Percentiles rank a stretch among this genome's conserved stretches.
Conservation (phyloP, 2,888 invertebrate species). For the Cephus spinipes region DNA sequence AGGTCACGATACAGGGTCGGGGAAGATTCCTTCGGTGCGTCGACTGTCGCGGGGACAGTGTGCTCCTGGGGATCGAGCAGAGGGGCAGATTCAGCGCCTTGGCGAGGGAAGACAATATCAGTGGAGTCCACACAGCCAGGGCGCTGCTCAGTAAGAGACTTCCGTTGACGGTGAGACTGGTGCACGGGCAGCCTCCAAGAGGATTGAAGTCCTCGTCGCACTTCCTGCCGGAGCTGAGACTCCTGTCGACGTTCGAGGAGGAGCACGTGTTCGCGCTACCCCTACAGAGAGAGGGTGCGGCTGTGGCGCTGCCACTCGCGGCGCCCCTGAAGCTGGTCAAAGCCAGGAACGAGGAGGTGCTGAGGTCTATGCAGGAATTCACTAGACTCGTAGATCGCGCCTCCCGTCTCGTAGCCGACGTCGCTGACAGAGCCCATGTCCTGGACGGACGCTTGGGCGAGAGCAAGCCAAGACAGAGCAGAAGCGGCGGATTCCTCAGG, state of each 20-base stretch:
- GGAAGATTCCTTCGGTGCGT: constrained; percentile 88
- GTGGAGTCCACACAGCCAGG: constrained; percentile 92
- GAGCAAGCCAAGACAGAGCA: constrained; percentile 57
- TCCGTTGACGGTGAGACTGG: constrained; percentile 91
- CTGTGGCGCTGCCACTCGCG: constrained; percentile 86
- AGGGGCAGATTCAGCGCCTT: constrained; percentile 92
- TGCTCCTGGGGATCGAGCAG: constrained; percentile 87
- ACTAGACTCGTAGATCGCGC: constrained; percentile 83
- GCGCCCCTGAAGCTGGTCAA: constrained; percentile 87
- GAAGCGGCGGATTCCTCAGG: constrained; percentile 68
- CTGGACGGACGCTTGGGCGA: constrained; percentile 85
- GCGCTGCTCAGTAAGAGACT: constrained; percentile 89
- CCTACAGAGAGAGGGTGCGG: constrained; percentile 80
- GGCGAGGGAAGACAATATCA: constrained; percentile 93
- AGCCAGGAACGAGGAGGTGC: constrained; percentile 84
- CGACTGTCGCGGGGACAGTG: constrained; percentile 85
- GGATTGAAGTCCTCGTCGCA: constrained; percentile 84
- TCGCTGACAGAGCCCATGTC: constrained; percentile 84
- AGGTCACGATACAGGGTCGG: constrained; percentile 75
- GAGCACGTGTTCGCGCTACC: constrained; percentile 88
- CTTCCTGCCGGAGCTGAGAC: constrained; percentile 86
- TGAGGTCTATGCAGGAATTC: constrained; percentile 76
- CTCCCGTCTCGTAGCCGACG: constrained; percentile 78
- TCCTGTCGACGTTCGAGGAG: constrained; percentile 87
- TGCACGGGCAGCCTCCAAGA: constrained; percentile 89